phyloP scores from a whole-genome alignment of 37 sponge, comb jelly and placozoan genomes.

The Corticium candelabrum region DNA sequence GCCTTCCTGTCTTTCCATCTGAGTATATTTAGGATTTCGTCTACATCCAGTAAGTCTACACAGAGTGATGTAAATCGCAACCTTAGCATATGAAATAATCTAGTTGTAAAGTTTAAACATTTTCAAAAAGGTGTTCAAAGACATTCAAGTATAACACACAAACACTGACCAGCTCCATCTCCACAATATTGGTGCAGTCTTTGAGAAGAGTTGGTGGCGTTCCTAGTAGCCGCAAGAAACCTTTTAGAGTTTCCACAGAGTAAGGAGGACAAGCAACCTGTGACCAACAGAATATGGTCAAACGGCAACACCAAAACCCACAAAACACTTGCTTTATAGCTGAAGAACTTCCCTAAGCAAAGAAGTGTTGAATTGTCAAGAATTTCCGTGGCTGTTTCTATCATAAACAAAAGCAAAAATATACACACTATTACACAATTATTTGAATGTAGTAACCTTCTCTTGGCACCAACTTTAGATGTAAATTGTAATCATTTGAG shows the following conservation, averaged over 20 bases:
- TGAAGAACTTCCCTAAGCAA: background rate
- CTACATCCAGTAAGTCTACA: no score
- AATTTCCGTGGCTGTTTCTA: no score
- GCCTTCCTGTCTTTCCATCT: no score
- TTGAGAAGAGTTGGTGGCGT: slow-evolving; percentile 31
- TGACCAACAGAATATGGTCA: background rate
- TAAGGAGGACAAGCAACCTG: slow-evolving; percentile 59
- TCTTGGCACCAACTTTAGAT: background rate
- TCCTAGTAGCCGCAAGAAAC: slow-evolving; percentile 34
- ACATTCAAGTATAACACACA: no score
- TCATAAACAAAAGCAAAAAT: no score
- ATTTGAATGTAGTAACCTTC: no score
- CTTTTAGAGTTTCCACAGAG: slow-evolving; percentile 11
- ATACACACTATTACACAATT: no score
- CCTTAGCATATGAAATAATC: no score
- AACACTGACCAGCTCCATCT: slow-evolving; percentile 52
- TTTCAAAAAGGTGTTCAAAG: no score
- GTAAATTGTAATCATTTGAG: background rate
- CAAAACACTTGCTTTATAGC: background rate
- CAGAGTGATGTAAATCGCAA: no score
- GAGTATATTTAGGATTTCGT: no score
- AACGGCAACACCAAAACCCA: background rate
- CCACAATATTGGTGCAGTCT: slow-evolving; percentile 49
- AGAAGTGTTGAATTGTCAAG: background rate
- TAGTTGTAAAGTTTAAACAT: no score